phyloP scores from a whole-genome alignment of 2,113 vertebrate genomes.

The Forbesichthys agassizii region DNA sequence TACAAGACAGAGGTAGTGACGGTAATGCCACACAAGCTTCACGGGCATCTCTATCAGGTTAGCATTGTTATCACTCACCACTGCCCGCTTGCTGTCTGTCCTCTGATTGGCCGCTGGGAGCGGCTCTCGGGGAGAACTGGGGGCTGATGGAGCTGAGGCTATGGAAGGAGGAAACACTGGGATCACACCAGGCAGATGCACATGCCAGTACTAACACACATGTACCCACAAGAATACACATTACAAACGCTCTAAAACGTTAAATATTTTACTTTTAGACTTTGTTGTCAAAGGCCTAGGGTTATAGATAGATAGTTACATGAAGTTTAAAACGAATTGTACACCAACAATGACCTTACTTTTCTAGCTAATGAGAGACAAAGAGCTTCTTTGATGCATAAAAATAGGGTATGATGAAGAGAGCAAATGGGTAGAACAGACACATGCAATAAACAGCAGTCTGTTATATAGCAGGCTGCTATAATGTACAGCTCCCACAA shows the following conservation, averaged over 20 bases:
- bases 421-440: not conserved
- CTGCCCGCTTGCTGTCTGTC: constrained; percentile 74
- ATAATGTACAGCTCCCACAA: too few relatives aligned
- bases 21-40: too few relatives aligned
- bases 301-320: too few relatives aligned
- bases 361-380: too few relatives aligned
- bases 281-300: too few relatives aligned
- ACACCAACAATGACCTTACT: too few relatives aligned
- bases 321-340: too few relatives aligned
- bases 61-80: constrained; percentile 52
- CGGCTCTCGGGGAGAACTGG: constrained; percentile 79
- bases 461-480: too few relatives aligned
- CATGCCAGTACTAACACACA: not conserved
- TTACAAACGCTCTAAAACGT: not conserved
- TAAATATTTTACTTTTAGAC: not conserved
- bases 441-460: not conserved
- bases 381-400: too few relatives aligned
- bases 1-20: too few relatives aligned
- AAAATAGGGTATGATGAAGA: too few relatives aligned
- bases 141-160: constrained; percentile 88
- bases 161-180: constrained; percentile 22
- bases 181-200: constrained; percentile 5
- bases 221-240: not conserved
- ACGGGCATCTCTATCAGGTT: not conserved
- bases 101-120: constrained; percentile 72